A percentile compares a stretch with the other conserved stretches of the same genome.
Evolutionary conservation across 2,888 invertebrate genomes (phyloP).

Genomic region (Rotaria magnacalcarata): DNA sequence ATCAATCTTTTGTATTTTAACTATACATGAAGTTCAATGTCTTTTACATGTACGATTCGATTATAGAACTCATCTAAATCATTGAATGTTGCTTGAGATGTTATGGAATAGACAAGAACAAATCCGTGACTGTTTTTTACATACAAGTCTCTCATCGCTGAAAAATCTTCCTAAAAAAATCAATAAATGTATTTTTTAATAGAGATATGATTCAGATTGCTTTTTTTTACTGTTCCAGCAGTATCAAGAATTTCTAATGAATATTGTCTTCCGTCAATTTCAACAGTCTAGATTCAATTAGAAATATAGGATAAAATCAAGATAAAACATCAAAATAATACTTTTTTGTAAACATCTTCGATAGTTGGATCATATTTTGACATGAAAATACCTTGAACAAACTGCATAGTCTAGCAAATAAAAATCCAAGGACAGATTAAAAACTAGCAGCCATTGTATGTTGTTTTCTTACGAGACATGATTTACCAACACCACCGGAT

Average conservation of each 20-base stretch:
- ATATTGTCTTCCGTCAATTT: slow-evolving; percentile 40
- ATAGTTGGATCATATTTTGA: slow-evolving; percentile 99
- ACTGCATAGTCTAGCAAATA: slow-evolving; percentile 74
- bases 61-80: slow-evolving; percentile 96
- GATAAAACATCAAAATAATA: not conserved
- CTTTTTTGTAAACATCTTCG: slow-evolving; percentile 96
- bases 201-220: not conserved
- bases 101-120: slow-evolving; percentile 98
- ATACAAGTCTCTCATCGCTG: slow-evolving; percentile 98
- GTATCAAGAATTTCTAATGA: slow-evolving; percentile 70
- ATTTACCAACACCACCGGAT: slow-evolving; percentile 15
- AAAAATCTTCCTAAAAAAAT: slow-evolving; percentile 80
- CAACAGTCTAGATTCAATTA: slow-evolving; percentile 64
- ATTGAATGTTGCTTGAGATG: slow-evolving; percentile 99
- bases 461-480: not conserved
- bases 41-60: slow-evolving; percentile 95
- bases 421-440: not conserved
- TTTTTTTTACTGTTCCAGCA: slow-evolving; percentile 79
- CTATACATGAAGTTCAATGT: slow-evolving; percentile 51
- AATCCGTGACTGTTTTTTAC: slow-evolving; percentile 99
- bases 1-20: not conserved
- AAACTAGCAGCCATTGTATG: no score
- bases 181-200: not conserved
- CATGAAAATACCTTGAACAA: slow-evolving; percentile 98
- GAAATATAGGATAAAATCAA: not conserved